Percentiles rank a stretch among this genome's conserved stretches.
These are phyloP conservation scores for Stictocephala bisonia DNA, from an alignment of 2,888 invertebrate genomes.

Conservation along the genomic window DNA sequence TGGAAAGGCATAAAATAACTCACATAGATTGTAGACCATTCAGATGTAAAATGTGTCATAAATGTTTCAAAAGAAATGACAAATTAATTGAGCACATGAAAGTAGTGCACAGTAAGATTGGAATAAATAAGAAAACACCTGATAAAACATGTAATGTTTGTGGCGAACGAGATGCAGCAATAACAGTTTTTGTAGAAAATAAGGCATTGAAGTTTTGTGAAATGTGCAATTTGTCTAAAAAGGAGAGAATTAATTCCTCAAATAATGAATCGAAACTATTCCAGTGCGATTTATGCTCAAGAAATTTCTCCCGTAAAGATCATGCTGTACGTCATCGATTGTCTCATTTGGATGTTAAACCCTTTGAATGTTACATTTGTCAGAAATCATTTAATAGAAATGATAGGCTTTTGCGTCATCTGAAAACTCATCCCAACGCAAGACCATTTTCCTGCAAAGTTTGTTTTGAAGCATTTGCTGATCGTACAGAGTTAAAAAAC, in stretches of 20 bases:
- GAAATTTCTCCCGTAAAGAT: constrained; percentile 3
- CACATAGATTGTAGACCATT: not conserved
- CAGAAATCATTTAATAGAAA: constrained; percentile 23
- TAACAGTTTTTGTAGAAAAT: not conserved
- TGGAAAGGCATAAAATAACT: not conserved
- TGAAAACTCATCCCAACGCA: constrained; percentile 8
- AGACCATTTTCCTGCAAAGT: not conserved
- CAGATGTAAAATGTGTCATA: not conserved
- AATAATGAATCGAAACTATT: constrained; percentile 1
- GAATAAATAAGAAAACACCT: not conserved
- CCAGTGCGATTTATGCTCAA: constrained; percentile 1
- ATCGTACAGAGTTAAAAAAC: not conserved
- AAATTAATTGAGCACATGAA: constrained; percentile 11
- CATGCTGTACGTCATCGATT: not conserved
- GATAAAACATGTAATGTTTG: not conserved
- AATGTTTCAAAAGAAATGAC: not conserved
- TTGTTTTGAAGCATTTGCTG: constrained; percentile 1
- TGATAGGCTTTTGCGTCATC: constrained; percentile 6
- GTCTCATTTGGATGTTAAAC: constrained; percentile 15
- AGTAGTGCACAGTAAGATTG: not conserved
- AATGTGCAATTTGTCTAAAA: not conserved
- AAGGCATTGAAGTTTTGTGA: constrained; percentile 13
- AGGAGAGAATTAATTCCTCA: not conserved
- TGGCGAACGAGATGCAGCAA: not conserved
- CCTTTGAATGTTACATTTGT: constrained; percentile 19